Percentiles rank a stretch among this genome's conserved stretches.
Conservation (phyloP, 30 jellyfish, hydroid and myxozoan genomes). For the Cassiopea andromeda region DNA sequence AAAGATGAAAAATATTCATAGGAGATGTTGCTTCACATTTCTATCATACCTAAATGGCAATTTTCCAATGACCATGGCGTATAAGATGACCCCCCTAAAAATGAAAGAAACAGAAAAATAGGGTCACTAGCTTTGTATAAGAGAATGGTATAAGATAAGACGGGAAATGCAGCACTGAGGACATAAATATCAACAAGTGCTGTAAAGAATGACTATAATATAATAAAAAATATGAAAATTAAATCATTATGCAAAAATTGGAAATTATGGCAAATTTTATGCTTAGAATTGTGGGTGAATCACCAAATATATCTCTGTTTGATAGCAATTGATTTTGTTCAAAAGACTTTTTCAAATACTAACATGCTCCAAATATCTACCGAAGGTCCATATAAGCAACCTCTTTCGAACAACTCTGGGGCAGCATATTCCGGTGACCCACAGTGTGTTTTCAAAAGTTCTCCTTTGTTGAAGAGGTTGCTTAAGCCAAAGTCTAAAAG, state of each 20-base stretch:
- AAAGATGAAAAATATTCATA: too few species aligned
- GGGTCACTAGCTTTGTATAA: too few species aligned
- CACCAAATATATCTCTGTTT: too few species aligned
- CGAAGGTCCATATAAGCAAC: conserved; percentile 78
- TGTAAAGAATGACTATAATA: too few species aligned
- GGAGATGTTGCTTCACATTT: background rate
- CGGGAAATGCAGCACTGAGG: too few species aligned
- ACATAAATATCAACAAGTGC: too few species aligned
- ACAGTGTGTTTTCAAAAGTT: conserved; percentile 73
- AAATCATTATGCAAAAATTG: too few species aligned
- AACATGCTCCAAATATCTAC: conserved; percentile 92
- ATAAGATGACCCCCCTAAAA: conserved; percentile 81
- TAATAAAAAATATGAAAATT: too few species aligned
- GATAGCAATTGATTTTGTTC: background rate
- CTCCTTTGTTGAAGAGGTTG: conserved; percentile 65
- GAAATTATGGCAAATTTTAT: too few species aligned
- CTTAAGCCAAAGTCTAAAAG: conserved; percentile 84
- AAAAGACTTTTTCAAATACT: conserved; percentile 1
- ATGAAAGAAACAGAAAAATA: background rate
- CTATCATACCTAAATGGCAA: conserved; percentile 69
- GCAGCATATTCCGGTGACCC: conserved; percentile 93
- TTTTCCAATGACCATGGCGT: conserved; percentile 79
- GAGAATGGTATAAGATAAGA: too few species aligned
- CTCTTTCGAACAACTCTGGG: conserved; percentile 82
- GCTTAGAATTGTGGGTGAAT: too few species aligned